phyloP scores from a whole-genome alignment of 2,113 vertebrate species.

The Xyrauchen texanus region DNA sequence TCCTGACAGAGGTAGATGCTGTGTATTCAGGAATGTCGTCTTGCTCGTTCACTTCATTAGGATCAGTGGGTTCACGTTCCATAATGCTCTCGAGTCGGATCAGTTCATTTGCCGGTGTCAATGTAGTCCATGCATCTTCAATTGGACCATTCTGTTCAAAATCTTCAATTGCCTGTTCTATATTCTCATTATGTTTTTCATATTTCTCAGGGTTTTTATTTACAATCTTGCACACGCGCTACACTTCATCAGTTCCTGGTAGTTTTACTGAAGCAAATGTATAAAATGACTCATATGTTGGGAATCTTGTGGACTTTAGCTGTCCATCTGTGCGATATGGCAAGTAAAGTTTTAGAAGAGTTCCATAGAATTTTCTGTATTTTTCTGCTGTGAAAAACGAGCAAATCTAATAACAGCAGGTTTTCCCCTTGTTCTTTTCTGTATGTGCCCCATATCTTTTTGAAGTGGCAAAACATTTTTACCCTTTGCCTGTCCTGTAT shows the following conservation, averaged over 20 bases:
- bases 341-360: conserved; percentile 29
- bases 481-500: conserved; percentile 9
- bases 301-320: conserved; percentile 11
- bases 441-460: conserved; percentile 32
- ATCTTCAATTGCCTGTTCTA: conserved; percentile 38
- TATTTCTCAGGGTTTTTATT: not conserved
- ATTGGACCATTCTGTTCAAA: conserved; percentile 27
- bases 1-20: not conserved
- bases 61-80: conserved; percentile 9
- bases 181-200: conserved; percentile 8
- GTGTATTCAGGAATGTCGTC: conserved; percentile 41
- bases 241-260: not conserved
- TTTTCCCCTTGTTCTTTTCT: conserved; percentile 21
- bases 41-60: conserved; percentile 20
- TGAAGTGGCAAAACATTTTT: conserved; percentile 12
- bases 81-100: conserved; percentile 7
- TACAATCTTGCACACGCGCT: conserved; percentile 1
- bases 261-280: not conserved
- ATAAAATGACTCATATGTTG: conserved; percentile 29
- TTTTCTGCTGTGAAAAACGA: conserved; percentile 6
- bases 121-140: conserved; percentile 41
- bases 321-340: conserved; percentile 9
- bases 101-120: conserved; percentile 39
- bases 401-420: conserved; percentile 32
- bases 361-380: conserved; percentile 31